Conservation (phyloP, 1,140 invertebrate species). For the Sipha flava region DNA sequence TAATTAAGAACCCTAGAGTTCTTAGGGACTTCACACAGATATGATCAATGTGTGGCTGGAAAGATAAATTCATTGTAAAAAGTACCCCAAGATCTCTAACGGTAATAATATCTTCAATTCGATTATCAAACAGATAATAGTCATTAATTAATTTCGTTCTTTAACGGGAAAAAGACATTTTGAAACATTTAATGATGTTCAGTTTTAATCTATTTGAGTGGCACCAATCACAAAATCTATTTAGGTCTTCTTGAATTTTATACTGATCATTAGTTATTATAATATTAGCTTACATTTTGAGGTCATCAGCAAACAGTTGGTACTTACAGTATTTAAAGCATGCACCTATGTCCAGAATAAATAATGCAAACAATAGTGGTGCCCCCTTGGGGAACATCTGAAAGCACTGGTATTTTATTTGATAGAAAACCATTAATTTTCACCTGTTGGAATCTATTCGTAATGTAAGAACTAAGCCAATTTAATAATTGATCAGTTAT, state of each 20-base stretch:
- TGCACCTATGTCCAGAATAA: neutral
- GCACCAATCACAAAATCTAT: neutral
- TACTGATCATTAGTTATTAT: neutral
- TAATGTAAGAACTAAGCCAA: neutral
- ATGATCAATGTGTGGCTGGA: neutral
- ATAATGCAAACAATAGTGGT: neutral
- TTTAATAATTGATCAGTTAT: neutral
- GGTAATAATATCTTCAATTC: rapidly evolving
- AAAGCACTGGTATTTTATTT: neutral
- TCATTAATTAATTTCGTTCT: neutral
- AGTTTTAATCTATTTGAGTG: neutral
- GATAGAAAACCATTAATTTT: neutral
- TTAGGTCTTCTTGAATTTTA: neutral
- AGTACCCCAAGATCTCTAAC: neutral
- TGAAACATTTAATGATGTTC: neutral
- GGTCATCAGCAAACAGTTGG: neutral
- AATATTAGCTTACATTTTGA: neutral
- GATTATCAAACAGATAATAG: neutral
- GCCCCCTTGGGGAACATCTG: neutral
- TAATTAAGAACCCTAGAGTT: neutral
- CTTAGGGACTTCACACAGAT: neutral
- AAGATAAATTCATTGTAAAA: neutral
- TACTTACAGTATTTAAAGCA: neutral
- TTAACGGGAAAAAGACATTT: neutral
- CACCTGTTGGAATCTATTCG: neutral